These are phyloP conservation scores for Trachelus iudaicus DNA, from an alignment of 2,888 invertebrate genomes.

Conservation along the genomic window DNA sequence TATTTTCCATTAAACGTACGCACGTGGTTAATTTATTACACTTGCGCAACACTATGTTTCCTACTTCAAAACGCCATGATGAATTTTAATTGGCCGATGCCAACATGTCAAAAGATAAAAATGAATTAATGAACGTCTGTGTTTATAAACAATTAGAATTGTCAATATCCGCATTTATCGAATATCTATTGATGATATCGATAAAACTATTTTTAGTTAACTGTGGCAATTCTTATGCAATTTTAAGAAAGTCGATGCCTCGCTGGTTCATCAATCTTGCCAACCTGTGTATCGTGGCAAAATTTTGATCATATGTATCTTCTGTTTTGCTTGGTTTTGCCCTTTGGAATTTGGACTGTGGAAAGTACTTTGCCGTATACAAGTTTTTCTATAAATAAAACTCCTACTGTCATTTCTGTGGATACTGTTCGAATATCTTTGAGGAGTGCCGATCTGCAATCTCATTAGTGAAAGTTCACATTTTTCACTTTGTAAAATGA, in stretches of 20 bases:
- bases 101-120: too few relatives aligned
- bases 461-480: conserved; percentile 4
- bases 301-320: neutral
- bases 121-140: too few relatives aligned
- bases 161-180: too few relatives aligned
- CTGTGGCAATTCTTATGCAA: neutral
- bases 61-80: too few relatives aligned
- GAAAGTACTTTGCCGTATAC: neutral
- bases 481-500: conserved; percentile 26
- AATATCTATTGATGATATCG: too few relatives aligned
- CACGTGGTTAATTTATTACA: too few relatives aligned
- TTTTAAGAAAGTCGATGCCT: neutral
- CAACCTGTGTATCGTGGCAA: neutral
- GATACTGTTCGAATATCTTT: too few relatives aligned
- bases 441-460: neutral
- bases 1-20: neutral
- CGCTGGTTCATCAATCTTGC: neutral
- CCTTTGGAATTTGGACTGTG: neutral
- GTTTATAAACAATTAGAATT: too few relatives aligned
- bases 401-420: neutral
- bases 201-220: too few relatives aligned
- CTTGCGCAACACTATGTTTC: too few relatives aligned
- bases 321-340: neutral
- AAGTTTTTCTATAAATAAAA: neutral
- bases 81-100: too few relatives aligned